Conservation (phyloP, 2,113 vertebrate species). For the Megalops atlanticus region DNA sequence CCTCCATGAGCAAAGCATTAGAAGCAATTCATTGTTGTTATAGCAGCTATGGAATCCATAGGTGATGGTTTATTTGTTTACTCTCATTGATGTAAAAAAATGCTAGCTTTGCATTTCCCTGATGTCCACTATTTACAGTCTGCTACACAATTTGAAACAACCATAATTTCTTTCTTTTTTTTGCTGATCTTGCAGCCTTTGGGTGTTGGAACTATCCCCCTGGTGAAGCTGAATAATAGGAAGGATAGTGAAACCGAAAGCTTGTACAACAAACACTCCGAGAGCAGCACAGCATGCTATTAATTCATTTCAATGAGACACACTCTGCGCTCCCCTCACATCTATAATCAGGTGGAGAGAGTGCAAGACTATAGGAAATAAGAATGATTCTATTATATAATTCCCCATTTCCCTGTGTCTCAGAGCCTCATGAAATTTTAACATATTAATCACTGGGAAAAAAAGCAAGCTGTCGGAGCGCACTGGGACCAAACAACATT, state of each 20-base stretch:
- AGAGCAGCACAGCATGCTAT: not conserved
- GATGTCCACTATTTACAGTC: slow-evolving; percentile 41
- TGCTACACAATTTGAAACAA: not conserved
- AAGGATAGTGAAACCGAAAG: not conserved
- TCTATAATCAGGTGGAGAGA: not conserved
- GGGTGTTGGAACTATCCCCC: slow-evolving; percentile 35
- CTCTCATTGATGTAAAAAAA: not conserved
- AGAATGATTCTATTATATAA: not conserved
- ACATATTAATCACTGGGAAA: slow-evolving; percentile 23
- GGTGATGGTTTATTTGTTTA: not conserved
- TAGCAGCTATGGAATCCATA: not conserved
- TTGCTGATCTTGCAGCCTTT: slow-evolving; percentile 48
- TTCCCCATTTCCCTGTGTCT: slow-evolving; percentile 9
- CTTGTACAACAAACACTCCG: slow-evolving; percentile 12
- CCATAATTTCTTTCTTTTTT: slow-evolving; percentile 34
- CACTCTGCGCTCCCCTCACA: not conserved
- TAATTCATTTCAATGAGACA: slow-evolving; percentile 4
- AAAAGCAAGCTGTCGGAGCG: not conserved
- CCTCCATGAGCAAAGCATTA: no score
- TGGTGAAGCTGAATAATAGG: slow-evolving; percentile 33
- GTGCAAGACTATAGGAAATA: not conserved
- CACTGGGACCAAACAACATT: not conserved
- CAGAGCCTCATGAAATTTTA: slow-evolving; percentile 31
- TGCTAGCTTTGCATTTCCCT: not conserved
- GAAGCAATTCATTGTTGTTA: not conserved